phyloP scores from a whole-genome alignment of 2,797 vertebrate species.

The Acanthurus lineatus region DNA sequence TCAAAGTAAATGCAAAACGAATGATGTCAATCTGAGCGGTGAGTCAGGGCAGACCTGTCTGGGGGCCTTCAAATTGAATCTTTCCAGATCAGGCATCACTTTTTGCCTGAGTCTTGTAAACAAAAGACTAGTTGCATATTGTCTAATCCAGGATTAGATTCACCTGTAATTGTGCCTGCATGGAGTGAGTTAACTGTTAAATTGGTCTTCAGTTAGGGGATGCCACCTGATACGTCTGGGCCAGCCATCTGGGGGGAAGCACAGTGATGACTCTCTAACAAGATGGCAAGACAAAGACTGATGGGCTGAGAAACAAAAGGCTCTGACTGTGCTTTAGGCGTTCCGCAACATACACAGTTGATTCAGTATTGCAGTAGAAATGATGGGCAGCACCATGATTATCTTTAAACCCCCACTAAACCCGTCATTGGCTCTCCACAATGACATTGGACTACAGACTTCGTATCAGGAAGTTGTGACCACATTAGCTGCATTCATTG shows the following conservation, averaged over 20 bases:
- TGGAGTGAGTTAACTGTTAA: slow-evolving; percentile 69
- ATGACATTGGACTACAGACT: slow-evolving; percentile 42
- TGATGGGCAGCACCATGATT: slow-evolving; percentile 47
- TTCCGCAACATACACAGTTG: slow-evolving; percentile 29
- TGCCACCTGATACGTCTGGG: slow-evolving; percentile 48
- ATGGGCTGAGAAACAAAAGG: slow-evolving; percentile 20
- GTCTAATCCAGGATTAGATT: slow-evolving; percentile 77
- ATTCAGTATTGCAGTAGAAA: slow-evolving; percentile 21
- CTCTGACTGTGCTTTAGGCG: not conserved
- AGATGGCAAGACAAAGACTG: slow-evolving; percentile 29
- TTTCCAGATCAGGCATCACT: slow-evolving; percentile 62
- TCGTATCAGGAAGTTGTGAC: slow-evolving; percentile 60
- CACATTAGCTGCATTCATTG: slow-evolving; percentile 67
- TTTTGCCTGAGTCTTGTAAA: slow-evolving; percentile 70
- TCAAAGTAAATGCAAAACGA: slow-evolving; percentile 76
- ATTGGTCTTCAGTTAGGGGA: slow-evolving; percentile 66
- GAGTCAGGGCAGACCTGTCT: slow-evolving; percentile 63
- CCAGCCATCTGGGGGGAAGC: slow-evolving; percentile 53
- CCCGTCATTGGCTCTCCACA: slow-evolving; percentile 50
- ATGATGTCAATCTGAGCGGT: slow-evolving; percentile 65
- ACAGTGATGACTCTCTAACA: slow-evolving; percentile 51
- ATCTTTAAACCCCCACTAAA: slow-evolving; percentile 54
- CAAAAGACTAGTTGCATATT: slow-evolving; percentile 74
- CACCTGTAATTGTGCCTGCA: slow-evolving; percentile 73
- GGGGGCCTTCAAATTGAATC: slow-evolving; percentile 76